Conservation (phyloP, 2,888 invertebrate species). For the Theretra japonica region DNA sequence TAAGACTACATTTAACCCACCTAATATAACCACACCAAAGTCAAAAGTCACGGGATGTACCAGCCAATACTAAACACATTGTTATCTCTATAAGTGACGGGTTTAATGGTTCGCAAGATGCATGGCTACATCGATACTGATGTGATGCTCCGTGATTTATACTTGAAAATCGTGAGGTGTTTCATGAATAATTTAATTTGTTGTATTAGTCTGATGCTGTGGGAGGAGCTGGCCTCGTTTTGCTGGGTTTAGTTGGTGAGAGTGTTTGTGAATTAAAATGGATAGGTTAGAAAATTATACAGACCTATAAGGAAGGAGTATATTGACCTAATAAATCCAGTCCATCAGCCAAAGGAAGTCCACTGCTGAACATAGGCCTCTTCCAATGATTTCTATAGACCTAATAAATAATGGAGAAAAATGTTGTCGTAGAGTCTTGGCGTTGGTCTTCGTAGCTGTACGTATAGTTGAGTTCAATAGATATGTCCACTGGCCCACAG, state of each 20-base stretch:
- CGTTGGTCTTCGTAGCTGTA: no score
- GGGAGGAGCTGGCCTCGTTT: constrained; percentile 1
- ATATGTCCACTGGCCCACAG: no score
- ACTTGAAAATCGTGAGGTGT: constrained; percentile 33
- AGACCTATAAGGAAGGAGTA: no score
- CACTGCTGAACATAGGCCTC: no score
- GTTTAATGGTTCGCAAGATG: constrained; percentile 41
- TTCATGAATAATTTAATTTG: constrained; percentile 30
- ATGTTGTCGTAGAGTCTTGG: no score
- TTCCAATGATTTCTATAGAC: no score
- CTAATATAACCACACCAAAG: constrained; percentile 26
- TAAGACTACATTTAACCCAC: no score
- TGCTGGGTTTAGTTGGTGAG: no score
- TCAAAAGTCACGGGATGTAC: constrained; percentile 43
- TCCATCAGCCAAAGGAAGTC: no score
- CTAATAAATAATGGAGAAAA: no score
- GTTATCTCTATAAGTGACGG: constrained; percentile 45
- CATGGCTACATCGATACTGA: constrained; percentile 43
- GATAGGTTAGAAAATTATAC: background rate
- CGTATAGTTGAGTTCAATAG: no score
- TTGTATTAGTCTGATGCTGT: background rate
- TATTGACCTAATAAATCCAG: no score
- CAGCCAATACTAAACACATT: constrained; percentile 42
- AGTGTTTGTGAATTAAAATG: background rate
- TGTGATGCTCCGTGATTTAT: constrained; percentile 42